These are phyloP conservation scores for Psittacula derbiana DNA, from an alignment of 2,797 vertebrate species.

Conservation along the genomic window DNA sequence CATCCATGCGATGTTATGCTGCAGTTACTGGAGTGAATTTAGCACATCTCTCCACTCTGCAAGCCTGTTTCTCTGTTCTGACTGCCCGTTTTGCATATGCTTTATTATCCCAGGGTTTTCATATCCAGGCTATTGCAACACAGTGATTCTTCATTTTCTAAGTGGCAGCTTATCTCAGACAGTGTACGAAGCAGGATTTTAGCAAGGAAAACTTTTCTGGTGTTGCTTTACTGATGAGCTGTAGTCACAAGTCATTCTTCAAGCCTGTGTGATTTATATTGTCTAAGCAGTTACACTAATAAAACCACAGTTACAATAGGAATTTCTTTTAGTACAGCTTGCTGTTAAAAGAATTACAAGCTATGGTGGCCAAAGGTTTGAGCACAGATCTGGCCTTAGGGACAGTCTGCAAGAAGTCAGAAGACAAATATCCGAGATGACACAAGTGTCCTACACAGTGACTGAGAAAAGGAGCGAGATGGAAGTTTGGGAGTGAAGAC, in stretches of 20 bases:
- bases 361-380: background rate
- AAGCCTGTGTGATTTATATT: fast-evolving
- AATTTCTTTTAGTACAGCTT: background rate
- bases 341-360: background rate
- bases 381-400: background rate
- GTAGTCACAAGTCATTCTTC: background rate
- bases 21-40: background rate
- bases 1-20: fast-evolving
- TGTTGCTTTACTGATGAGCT: background rate
- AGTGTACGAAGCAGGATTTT: background rate
- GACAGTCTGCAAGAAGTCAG: background rate
- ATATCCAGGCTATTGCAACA: background rate
- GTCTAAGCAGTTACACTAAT: background rate
- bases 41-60: background rate
- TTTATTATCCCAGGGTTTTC: background rate
- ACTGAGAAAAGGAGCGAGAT: background rate
- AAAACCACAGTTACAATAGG: too few species aligned
- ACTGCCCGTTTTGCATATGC: background rate
- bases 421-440: background rate
- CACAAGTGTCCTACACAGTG: background rate
- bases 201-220: background rate
- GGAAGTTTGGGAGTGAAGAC: background rate
- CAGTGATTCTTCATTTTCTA: background rate
- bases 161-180: background rate
- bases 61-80: background rate